A percentile compares a stretch with the other conserved stretches of the same genome.
These are phyloP conservation scores for Capitulum mitella DNA, from an alignment of 2,888 invertebrate genomes.

Conservation along the genomic window DNA sequence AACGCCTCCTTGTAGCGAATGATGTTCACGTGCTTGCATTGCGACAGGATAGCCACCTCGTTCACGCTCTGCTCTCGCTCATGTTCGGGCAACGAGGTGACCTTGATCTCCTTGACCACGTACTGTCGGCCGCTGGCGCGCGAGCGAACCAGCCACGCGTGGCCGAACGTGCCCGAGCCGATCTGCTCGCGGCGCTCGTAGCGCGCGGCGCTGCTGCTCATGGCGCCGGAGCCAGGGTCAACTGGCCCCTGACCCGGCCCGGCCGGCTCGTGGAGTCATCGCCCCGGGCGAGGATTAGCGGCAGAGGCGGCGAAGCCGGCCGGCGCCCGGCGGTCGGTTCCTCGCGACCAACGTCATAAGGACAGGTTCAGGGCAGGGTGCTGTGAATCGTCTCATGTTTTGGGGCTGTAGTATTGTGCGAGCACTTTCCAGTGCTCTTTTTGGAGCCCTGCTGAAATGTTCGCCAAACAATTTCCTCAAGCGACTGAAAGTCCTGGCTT, in stretches of 20 bases:
- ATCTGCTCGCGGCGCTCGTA: constrained; percentile 31
- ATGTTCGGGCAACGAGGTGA: constrained; percentile 30
- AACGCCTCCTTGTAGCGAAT: constrained; percentile 35
- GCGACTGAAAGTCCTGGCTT: too few species aligned
- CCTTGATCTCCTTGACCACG: constrained; percentile 35
- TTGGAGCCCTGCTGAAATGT: too few species aligned
- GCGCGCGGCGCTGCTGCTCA: constrained; percentile 21
- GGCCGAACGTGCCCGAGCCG: constrained; percentile 36
- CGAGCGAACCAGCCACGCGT: constrained; percentile 36
- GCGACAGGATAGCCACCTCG: constrained; percentile 34
- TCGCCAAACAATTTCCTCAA: too few species aligned
- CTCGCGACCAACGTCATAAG: too few species aligned
- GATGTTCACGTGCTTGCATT: constrained; percentile 36
- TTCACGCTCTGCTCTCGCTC: constrained; percentile 32
- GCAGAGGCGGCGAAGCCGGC: background rate
- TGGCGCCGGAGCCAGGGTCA: constrained; percentile 12
- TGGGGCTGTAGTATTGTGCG: too few species aligned
- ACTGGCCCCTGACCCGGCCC: background rate
- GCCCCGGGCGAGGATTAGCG: background rate
- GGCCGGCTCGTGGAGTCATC: background rate
- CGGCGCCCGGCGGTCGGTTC: too few species aligned
- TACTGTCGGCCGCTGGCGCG: constrained; percentile 33
- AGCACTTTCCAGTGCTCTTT: too few species aligned
- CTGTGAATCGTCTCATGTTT: too few species aligned
- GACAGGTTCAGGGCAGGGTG: too few species aligned